Percentiles rank a stretch among this genome's conserved stretches.
Evolutionary conservation across 2,113 vertebrate genomes (phyloP).

Genomic region (Orcinus orca): DNA sequence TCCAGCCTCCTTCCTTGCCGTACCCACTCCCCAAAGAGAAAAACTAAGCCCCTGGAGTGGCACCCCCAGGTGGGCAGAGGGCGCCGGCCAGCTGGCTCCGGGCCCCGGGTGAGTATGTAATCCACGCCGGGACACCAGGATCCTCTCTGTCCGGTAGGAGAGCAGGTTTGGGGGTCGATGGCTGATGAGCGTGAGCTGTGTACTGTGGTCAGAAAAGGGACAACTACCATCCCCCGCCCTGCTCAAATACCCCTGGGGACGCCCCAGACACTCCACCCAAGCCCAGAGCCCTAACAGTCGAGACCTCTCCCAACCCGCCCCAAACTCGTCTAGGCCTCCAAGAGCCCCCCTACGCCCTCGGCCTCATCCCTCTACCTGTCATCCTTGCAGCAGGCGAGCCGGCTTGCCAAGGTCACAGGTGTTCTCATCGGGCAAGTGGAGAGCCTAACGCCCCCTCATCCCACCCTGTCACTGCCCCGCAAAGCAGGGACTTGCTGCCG

Average conservation of each 20-base stretch:
- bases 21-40: not conserved
- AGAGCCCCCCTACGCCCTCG: fast-evolving
- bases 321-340: not conserved
- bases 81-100: fast-evolving
- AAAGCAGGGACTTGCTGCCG: not conserved
- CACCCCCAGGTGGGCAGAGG: no score
- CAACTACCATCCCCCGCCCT: fast-evolving
- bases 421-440: not conserved
- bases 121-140: not conserved
- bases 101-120: fast-evolving
- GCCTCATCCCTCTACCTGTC: not conserved
- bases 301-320: not conserved
- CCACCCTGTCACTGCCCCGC: not conserved
- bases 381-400: not conserved
- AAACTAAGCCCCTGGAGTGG: fast-evolving
- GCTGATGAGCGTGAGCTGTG: not conserved
- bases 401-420: not conserved
- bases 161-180: not conserved
- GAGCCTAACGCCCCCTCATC: not conserved
- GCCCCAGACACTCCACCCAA: not conserved
- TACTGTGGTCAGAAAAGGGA: not conserved
- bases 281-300: not conserved
- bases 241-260: not conserved
- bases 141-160: not conserved
- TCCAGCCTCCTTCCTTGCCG: not conserved